Conservation (phyloP, 2,888 invertebrate genomes). For the Callyntrura guangdongensis region DNA sequence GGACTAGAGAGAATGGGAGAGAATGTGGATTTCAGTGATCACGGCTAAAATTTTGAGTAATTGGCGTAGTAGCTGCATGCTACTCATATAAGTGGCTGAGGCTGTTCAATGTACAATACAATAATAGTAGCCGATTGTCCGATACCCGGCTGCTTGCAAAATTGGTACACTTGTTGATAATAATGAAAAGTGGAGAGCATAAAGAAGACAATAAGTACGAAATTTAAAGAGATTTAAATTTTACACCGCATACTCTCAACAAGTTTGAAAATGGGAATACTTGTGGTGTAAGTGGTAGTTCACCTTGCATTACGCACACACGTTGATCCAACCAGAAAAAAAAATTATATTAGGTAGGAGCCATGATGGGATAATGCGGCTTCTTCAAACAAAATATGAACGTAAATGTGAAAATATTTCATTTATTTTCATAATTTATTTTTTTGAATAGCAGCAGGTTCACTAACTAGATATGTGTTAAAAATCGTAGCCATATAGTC, state of each 20-base stretch:
- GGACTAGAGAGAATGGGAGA: neutral
- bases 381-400: slow-evolving; percentile 47
- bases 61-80: neutral
- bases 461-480: slow-evolving; percentile 14
- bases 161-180: too few species aligned
- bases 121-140: too few species aligned
- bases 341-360: neutral
- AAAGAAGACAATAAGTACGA: too few species aligned
- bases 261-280: slow-evolving; percentile 21
- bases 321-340: neutral
- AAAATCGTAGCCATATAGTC: neutral
- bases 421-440: slow-evolving; percentile 55
- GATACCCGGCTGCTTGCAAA: neutral
- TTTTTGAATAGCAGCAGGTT: slow-evolving; percentile 40
- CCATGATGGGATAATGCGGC: slow-evolving; percentile 49
- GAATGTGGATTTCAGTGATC: neutral
- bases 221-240: too few species aligned
- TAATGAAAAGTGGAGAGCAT: too few species aligned
- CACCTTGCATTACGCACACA: neutral
- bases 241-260: neutral
- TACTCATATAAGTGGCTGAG: neutral
- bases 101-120: slow-evolving; percentile 34
- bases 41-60: neutral
- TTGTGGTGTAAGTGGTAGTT: neutral
- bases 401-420: slow-evolving; percentile 35